phyloP scores from a whole-genome alignment of 1,140 invertebrate species.

The Magallana ariakensis region DNA sequence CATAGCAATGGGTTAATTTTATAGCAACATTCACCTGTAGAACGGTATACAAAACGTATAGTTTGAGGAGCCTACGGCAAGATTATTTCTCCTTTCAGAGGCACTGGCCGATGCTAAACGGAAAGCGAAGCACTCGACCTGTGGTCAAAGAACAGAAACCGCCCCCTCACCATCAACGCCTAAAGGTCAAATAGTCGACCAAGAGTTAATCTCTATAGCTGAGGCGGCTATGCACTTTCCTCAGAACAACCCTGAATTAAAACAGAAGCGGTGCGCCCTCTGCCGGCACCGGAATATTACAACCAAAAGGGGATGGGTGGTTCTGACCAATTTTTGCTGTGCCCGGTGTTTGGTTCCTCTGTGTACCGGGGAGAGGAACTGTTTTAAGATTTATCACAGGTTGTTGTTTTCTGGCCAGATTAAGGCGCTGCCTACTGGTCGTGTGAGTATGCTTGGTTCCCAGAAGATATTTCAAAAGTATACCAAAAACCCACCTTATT shows the following conservation, averaged over 20 bases:
- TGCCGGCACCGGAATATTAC: conserved; percentile 43
- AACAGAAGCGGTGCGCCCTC: conserved; percentile 49
- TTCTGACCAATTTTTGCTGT: conserved; percentile 24
- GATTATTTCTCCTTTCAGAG: conserved; percentile 36
- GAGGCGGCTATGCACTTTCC: conserved; percentile 10
- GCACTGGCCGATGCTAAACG: neutral
- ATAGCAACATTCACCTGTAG: too few relatives aligned
- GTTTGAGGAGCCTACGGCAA: conserved; percentile 12
- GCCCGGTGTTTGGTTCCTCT: conserved; percentile 41
- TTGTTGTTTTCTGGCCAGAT: conserved; percentile 6
- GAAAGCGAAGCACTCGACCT: neutral
- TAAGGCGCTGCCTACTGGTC: neutral
- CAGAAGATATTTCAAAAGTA: neutral
- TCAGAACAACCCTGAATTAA: conserved; percentile 34
- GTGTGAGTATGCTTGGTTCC: neutral
- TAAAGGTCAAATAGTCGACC: neutral
- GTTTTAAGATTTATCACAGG: conserved; percentile 48
- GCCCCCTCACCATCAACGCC: neutral
- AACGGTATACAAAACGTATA: neutral
- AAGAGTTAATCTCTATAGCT: neutral
- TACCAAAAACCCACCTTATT: too few relatives aligned
- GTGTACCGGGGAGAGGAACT: conserved; percentile 45
- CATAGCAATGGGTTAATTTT: too few relatives aligned
- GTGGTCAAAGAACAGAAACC: neutral
- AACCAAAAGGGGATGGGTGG: conserved; percentile 49